phyloP scores from a whole-genome alignment of 2,888 invertebrate genomes.

The Romanomermis culicivorax region DNA sequence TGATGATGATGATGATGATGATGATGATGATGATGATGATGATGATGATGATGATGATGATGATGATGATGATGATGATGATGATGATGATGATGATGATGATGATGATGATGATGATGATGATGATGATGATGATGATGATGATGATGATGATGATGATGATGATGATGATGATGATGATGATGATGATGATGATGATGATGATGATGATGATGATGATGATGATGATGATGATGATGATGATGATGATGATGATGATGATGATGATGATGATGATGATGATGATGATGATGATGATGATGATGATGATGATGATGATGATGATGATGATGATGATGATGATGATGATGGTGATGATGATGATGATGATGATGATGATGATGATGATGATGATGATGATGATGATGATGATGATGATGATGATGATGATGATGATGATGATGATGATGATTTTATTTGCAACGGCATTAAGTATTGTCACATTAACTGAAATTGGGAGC shows the following conservation, averaged over 20 bases:
- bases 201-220: conserved; percentile 7
- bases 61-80: conserved; percentile 7
- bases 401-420: conserved; percentile 1
- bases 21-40: conserved; percentile 8
- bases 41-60: conserved; percentile 8
- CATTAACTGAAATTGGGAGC: too few species aligned
- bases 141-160: conserved; percentile 8
- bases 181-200: conserved; percentile 8
- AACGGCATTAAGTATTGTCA: too few species aligned
- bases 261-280: conserved; percentile 8
- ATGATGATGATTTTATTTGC: too few species aligned
- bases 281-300: conserved; percentile 8
- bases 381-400: conserved; percentile 3
- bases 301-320: conserved; percentile 8
- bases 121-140: conserved; percentile 7
- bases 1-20: conserved; percentile 7
- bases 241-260: conserved; percentile 7
- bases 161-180: conserved; percentile 7
- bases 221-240: conserved; percentile 8
- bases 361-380: conserved; percentile 7
- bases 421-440: conserved; percentile 1
- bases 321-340: conserved; percentile 9
- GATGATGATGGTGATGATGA: conserved; percentile 9
- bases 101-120: conserved; percentile 7
- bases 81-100: conserved; percentile 8